phyloP scores from a whole-genome alignment of 2,888 invertebrate species.

The Oscheius sp. region DNA sequence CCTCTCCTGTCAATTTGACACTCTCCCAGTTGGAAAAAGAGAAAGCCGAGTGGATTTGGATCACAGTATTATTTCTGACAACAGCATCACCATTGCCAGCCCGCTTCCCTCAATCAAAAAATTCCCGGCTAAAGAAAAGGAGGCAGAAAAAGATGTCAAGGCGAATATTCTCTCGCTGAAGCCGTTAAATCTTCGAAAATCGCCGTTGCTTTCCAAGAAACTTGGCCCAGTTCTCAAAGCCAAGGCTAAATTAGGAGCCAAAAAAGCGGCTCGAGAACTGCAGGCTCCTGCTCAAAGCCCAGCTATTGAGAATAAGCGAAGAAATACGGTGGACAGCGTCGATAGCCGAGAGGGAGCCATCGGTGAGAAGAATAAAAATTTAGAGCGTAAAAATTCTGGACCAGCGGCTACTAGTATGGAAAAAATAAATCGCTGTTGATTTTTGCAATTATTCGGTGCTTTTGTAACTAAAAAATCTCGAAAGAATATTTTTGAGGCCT shows the following conservation, averaged over 20 bases:
- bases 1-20: slow-evolving; percentile 9
- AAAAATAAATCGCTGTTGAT: background rate
- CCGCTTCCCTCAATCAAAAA: background rate
- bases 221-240: background rate
- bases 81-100: slow-evolving; percentile 12
- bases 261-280: background rate
- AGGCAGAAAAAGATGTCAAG: no score
- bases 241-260: background rate
- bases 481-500: no score
- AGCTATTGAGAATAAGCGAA: background rate
- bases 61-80: slow-evolving; percentile 14
- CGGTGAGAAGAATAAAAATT: background rate
- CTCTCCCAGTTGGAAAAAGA: background rate
- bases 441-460: no score
- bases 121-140: no score
- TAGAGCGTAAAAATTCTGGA: background rate
- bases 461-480: no score
- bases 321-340: background rate
- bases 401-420: background rate
- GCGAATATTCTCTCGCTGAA: background rate
- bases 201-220: background rate
- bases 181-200: background rate
- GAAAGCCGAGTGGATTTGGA: background rate
- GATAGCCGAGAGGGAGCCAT: no score
- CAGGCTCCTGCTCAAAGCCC: background rate